These are phyloP conservation scores for Falco rusticolus DNA, from an alignment of 2,797 vertebrate species.

Conservation along the genomic window DNA sequence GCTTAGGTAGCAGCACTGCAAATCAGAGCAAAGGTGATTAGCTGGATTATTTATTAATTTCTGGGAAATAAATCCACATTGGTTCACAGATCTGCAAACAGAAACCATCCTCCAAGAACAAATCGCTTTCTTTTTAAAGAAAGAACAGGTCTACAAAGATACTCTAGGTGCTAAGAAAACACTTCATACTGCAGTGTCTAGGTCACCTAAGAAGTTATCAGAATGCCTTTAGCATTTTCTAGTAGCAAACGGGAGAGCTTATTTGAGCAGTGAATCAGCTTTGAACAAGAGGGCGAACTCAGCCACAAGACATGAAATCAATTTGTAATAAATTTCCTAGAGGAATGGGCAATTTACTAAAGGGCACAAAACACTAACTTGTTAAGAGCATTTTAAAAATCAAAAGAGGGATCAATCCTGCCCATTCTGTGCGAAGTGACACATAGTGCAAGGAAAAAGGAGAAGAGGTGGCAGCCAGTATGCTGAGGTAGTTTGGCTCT, in stretches of 20 bases:
- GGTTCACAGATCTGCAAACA: neutral
- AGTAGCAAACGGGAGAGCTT: neutral
- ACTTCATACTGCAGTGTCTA: neutral
- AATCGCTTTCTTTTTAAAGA: neutral
- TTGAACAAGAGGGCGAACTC: neutral
- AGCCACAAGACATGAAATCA: constrained; percentile 20
- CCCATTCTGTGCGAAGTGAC: neutral
- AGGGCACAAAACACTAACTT: neutral
- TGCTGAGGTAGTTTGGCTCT: neutral
- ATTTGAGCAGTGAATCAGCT: neutral
- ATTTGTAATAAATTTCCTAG: constrained; percentile 15
- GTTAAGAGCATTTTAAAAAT: neutral
- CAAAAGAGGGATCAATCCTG: neutral
- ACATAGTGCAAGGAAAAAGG: neutral
- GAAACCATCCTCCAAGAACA: neutral
- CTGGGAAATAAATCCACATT: neutral
- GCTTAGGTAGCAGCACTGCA: neutral
- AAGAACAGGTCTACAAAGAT: neutral
- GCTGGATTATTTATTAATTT: neutral
- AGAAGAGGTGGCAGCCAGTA: neutral
- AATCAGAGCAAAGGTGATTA: neutral
- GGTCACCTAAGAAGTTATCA: neutral
- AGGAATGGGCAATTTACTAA: constrained; percentile 9
- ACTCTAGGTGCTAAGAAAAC: neutral
- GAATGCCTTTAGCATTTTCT: neutral